Percentiles rank a stretch among this genome's conserved stretches.
Evolutionary conservation across 2,113 vertebrate genomes (phyloP).

Genomic region (Anguilla rostrata): DNA sequence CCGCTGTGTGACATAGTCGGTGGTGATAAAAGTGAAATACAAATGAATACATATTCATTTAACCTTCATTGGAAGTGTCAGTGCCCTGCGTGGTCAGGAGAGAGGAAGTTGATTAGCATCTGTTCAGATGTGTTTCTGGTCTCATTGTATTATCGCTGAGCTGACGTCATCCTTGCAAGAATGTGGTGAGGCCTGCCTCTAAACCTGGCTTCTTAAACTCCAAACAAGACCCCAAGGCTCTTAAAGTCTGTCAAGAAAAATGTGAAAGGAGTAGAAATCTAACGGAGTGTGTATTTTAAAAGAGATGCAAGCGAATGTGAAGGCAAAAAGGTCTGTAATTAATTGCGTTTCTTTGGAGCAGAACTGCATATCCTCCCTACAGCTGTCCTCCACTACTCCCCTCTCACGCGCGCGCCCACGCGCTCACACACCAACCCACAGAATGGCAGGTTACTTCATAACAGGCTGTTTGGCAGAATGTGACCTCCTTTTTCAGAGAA

Average conservation of each 20-base stretch:
- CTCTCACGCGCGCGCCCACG: constrained; percentile 6
- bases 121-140: not conserved
- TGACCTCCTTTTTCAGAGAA: constrained; percentile 38
- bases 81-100: too few relatives aligned
- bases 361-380: not conserved
- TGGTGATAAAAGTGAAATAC: not conserved
- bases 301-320: constrained; percentile 27
- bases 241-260: not conserved
- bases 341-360: not conserved
- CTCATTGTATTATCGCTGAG: not conserved
- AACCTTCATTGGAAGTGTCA: not conserved
- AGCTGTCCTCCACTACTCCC: not conserved
- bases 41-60: not conserved
- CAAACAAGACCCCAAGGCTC: not conserved
- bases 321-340: constrained; percentile 34
- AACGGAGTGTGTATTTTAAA: not conserved
- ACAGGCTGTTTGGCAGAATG: constrained; percentile 29
- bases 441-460: not conserved
- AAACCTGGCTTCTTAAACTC: not conserved
- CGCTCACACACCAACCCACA: not conserved
- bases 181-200: not conserved
- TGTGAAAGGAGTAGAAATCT: not conserved
- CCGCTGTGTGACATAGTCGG: too few relatives aligned
- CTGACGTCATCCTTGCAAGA: not conserved
- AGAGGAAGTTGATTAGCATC: not conserved